Base-by-base conservation (phyloP, 2,888 invertebrate species). In the Nematopogon swammerdamellus region DNA sequence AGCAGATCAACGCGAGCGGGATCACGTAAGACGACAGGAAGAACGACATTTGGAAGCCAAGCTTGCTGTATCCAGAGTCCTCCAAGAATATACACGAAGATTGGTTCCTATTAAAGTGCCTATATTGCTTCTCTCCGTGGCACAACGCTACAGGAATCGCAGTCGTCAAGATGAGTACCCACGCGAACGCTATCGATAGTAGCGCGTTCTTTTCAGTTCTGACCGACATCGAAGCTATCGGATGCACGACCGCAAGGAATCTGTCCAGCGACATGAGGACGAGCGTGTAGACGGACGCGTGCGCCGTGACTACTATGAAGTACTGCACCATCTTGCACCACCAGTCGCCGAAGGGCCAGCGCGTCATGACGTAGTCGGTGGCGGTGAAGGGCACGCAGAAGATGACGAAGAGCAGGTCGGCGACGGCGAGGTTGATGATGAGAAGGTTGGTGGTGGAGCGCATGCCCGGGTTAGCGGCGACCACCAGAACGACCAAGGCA, bases 331-430 rank as follows among this genome's bases (percentile, higher is more conserved):
- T 85, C 73, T 92, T 91, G 74, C 95, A 96, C 89, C 92, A 93
- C 65, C 87, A 76, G 62, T 88, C 87, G 10, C 96, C 95, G 62
- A 96, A 95, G 1, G 94, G 92, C 95, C 95, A 97, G 62, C 86
- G 84, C 5, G 90, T 87, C 63, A 93, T 76, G 0, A 92, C 91
- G 67, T 95, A 96, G 62, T 92, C 92, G 16, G 92, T 88, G 1
- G 94, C 95, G 1, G 96, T 96, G 70, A 95, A 95, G 0, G 96
- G 96, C 17, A 96, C 94, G 72, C 96, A 96, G 71, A 95, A 92
- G 49, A 94, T 85, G 44, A 96, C 92, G 69, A 97, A 96, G 20
- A 93, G 84, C 20, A 97, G 79, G 68, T 96, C 96, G 36, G 96
- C 95, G 19, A 94, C 82, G 2, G 95, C 95, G 53, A 95, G 74